These are phyloP conservation scores for Magallana nippona DNA, from an alignment of 2,888 invertebrate genomes.

Conservation along the genomic window DNA sequence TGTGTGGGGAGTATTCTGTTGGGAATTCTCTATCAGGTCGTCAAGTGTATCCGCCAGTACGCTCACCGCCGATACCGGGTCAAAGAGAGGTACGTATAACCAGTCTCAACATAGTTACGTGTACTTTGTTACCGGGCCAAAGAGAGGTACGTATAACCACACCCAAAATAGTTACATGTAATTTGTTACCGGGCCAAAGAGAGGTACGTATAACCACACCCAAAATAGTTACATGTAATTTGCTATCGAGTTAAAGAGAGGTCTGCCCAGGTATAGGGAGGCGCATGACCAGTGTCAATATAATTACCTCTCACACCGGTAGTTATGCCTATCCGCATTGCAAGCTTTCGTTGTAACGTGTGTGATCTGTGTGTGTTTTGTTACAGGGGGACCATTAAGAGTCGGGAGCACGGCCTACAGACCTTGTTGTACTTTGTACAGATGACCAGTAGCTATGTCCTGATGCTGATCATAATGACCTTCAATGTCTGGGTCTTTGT, in stretches of 20 bases:
- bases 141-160: too few relatives aligned
- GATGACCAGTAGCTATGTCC: slow-evolving; percentile 60
- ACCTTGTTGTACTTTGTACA: slow-evolving; percentile 60
- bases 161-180: too few relatives aligned
- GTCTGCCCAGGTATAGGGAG: too few relatives aligned
- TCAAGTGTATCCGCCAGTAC: slow-evolving; percentile 63
- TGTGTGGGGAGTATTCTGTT: slow-evolving; percentile 57
- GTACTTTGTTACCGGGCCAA: not conserved
- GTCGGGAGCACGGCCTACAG: slow-evolving; percentile 62
- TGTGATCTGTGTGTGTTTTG: not conserved
- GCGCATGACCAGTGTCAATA: too few relatives aligned
- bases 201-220: too few relatives aligned
- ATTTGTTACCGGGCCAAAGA: too few relatives aligned
- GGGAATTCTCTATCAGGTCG: slow-evolving; percentile 60
- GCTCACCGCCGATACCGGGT: slow-evolving; percentile 54
- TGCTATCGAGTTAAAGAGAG: too few relatives aligned
- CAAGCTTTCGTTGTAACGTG: too few relatives aligned
- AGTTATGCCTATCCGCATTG: too few relatives aligned
- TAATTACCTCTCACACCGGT: too few relatives aligned
- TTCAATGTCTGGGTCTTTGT: slow-evolving; percentile 63
- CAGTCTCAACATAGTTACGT: not conserved
- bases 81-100: not conserved
- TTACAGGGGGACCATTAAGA: slow-evolving; percentile 62
- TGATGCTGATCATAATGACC: slow-evolving; percentile 66
- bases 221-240: too few relatives aligned